Base-by-base conservation (phyloP, 2,888 invertebrate species). In the Matsumyia berberina region DNA sequence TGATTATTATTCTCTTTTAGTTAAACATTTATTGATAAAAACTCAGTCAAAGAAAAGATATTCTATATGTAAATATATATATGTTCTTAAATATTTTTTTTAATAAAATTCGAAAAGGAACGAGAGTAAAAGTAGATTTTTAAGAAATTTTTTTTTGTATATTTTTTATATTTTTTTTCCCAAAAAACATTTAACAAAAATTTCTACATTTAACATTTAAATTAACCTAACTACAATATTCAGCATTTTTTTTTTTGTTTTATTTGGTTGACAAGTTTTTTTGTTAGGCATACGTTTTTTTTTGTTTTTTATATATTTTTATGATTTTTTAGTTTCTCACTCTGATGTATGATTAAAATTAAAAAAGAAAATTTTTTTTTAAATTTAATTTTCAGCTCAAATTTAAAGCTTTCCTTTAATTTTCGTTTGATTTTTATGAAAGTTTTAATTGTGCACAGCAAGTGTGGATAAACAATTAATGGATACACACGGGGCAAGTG, bases 191-290 rank as follows among this genome's bases (percentile, higher is more conserved):
- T 66, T 58, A 35, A 58, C 58, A 39, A 19, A 42, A 51, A 35
- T 49, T n/a, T 62, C 51, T 73, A 73, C 62, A 51, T 58, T 51
- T 42, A 73, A 62, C 53, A 73, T 73, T 73, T 62, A 60, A 51
- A 62, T 73, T 53, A 44, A 55, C 74, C 80, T 80, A 80, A 31
- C 80, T 80, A 80, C 37, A 64, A 42, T 80, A 39, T 80, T 80
- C 80, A 80, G 80, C 80, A 80, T 42, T 6, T 31, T 58, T 58
- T 29, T 31, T 67, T 58, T 29, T 29, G 2, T 31, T 55, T 74
- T 64, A 9, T 72, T 39, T 46, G 35, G 24, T 57, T 29, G 19
- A 57, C 57, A 44, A 31, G 9, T 7, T 39, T 72, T 51, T n/a
- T 42, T 33, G 2, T 53, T 37, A n/a, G n/a, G n/a, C n/a, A n/a